Evolutionary conservation across 2,113 vertebrate genomes (phyloP).

Genomic region (Columba janthina): DNA sequence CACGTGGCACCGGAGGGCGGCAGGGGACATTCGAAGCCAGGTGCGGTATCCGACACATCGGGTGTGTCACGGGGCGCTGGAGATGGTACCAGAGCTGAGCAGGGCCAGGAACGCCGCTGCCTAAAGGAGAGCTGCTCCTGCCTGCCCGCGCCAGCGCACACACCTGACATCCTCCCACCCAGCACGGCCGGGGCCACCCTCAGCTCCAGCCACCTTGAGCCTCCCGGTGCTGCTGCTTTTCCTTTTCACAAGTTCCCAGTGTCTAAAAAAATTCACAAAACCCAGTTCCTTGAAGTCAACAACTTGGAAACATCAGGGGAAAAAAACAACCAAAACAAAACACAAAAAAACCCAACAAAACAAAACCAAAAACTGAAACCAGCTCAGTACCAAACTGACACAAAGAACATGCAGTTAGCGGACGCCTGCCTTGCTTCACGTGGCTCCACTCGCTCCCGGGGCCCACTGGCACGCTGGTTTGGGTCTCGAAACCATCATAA

Average conservation of each 20-base stretch:
- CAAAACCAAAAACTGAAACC: conserved; percentile 39
- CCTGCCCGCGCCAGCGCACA: background rate
- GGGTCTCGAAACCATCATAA: background rate
- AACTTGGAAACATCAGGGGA: conserved; percentile 17
- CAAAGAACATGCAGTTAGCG: conserved; percentile 47
- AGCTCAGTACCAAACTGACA: conserved; percentile 61
- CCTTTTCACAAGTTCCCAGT: conserved; percentile 52
- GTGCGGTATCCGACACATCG: rapidly evolving
- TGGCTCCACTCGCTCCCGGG: background rate
- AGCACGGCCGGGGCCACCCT: rapidly evolving
- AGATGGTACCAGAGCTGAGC: rapidly evolving
- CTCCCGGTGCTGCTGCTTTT: conserved; percentile 35
- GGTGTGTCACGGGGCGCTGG: rapidly evolving
- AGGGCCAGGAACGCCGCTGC: rapidly evolving
- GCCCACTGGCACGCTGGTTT: background rate
- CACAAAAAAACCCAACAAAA: background rate
- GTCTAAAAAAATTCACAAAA: conserved; percentile 57
- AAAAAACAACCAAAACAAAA: background rate
- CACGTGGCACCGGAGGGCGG: rapidly evolving
- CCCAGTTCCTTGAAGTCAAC: conserved; percentile 52
- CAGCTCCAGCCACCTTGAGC: background rate
- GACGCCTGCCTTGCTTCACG: background rate
- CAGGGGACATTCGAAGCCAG: background rate
- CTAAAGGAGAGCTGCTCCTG: background rate
- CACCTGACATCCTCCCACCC: background rate